phyloP scores from a whole-genome alignment of 2,888 invertebrate species.

The Agrilus biguttatus region DNA sequence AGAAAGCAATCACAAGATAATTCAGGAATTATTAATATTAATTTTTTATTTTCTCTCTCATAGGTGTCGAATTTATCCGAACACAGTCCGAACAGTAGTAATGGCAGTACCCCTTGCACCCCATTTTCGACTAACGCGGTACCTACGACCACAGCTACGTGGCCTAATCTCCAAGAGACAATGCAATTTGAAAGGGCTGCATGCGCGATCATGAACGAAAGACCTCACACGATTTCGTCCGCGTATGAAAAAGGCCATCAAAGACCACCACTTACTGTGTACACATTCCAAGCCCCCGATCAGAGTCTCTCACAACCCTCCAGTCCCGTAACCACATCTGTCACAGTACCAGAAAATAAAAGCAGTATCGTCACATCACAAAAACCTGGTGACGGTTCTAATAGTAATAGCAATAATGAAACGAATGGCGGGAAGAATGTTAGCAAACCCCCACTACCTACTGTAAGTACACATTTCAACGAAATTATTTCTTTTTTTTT shows the following conservation, averaged over 20 bases:
- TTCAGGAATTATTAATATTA: too few species aligned
- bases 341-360: slow-evolving; percentile 10
- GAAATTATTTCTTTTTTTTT: slow-evolving; percentile 1
- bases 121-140: slow-evolving; percentile 26
- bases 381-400: slow-evolving; percentile 24
- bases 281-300: slow-evolving; percentile 74
- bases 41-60: neutral
- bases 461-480: slow-evolving; percentile 34
- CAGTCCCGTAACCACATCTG: slow-evolving; percentile 28
- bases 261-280: slow-evolving; percentile 71
- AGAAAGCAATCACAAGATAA: too few species aligned
- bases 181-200: slow-evolving; percentile 62
- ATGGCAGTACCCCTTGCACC: slow-evolving; percentile 37
- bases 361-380: slow-evolving; percentile 27
- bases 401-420: slow-evolving; percentile 15
- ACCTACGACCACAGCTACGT: slow-evolving; percentile 49
- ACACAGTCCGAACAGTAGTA: slow-evolving; percentile 34
- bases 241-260: slow-evolving; percentile 77
- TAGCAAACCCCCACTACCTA: slow-evolving; percentile 53
- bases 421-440: too few species aligned
- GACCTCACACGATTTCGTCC: slow-evolving; percentile 88
- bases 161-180: slow-evolving; percentile 67
- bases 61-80: slow-evolving; percentile 43
- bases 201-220: slow-evolving; percentile 58
- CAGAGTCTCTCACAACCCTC: slow-evolving; percentile 39